phyloP scores from a whole-genome alignment of 2,888 invertebrate genomes.

The Saturnia pavonia region DNA sequence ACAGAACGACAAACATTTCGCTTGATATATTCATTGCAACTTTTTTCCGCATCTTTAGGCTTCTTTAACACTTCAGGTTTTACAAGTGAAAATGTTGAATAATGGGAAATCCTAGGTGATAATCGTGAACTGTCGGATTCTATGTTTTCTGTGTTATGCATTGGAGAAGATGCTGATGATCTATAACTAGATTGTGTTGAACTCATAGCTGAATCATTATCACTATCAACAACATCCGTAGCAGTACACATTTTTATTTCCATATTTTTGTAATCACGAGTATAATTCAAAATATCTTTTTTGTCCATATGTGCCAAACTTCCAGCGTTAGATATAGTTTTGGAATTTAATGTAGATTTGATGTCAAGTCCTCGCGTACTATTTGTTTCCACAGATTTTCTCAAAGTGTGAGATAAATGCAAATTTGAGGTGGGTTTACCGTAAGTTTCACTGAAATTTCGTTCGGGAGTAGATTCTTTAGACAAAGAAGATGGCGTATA shows the following conservation, averaged over 20 bases:
- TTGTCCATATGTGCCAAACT: slow-evolving; percentile 54
- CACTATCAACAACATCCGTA: slow-evolving; percentile 85
- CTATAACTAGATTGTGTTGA: slow-evolving; percentile 90
- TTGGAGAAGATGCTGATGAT: slow-evolving; percentile 89
- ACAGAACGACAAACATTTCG: slow-evolving; percentile 84
- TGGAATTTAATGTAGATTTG: slow-evolving; percentile 43
- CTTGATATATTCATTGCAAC: slow-evolving; percentile 73
- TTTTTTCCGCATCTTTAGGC: slow-evolving; percentile 57
- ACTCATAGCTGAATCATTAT: slow-evolving; percentile 94
- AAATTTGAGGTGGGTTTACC: slow-evolving; percentile 53
- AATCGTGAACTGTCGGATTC: slow-evolving; percentile 80
- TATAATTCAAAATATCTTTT: slow-evolving; percentile 56
- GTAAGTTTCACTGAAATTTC: slow-evolving; percentile 58
- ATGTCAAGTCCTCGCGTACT: slow-evolving; percentile 43
- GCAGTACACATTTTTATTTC: slow-evolving; percentile 74
- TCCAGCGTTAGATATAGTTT: slow-evolving; percentile 40
- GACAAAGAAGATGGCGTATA: slow-evolving; percentile 76
- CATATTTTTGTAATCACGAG: slow-evolving; percentile 67
- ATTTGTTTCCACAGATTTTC: slow-evolving; percentile 54
- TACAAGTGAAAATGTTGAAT: slow-evolving; percentile 66
- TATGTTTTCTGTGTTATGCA: slow-evolving; percentile 83
- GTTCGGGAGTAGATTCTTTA: slow-evolving; percentile 76
- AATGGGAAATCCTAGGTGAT: slow-evolving; percentile 72
- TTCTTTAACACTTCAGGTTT: slow-evolving; percentile 69
- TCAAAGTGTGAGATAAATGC: slow-evolving; percentile 48